Evolutionary conservation across 2,888 invertebrate genomes (phyloP).

Genomic region (Trichacis sp.): DNA sequence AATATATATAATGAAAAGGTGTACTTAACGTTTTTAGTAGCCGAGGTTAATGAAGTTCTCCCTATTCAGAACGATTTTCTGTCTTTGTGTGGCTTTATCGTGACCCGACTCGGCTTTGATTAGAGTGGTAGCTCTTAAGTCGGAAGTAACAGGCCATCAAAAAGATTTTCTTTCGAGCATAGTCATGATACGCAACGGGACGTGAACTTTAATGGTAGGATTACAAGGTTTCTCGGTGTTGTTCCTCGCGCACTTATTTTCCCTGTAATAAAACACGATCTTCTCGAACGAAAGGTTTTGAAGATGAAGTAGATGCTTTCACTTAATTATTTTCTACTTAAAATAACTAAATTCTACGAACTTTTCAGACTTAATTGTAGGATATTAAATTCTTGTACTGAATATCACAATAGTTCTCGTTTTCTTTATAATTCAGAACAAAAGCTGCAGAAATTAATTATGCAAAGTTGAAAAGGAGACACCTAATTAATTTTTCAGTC

Average conservation of each 20-base stretch:
- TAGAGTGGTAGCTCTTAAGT: constrained; percentile 25
- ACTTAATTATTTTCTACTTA: constrained; percentile 1
- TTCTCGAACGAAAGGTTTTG: constrained; percentile 47
- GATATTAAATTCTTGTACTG: too few relatives aligned
- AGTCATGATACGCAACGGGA: constrained; percentile 21
- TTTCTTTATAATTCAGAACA: too few relatives aligned
- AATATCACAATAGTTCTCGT: too few relatives aligned
- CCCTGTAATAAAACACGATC: constrained; percentile 61
- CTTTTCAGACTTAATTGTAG: too few relatives aligned
- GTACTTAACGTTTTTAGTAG: constrained; percentile 11
- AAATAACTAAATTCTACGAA: too few relatives aligned
- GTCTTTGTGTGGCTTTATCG: constrained; percentile 16
- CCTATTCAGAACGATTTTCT: constrained; percentile 13
- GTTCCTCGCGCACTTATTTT: constrained; percentile 48
- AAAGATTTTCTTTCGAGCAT: constrained; percentile 20
- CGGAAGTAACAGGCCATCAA: constrained; percentile 23
- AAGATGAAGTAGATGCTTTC: neutral
- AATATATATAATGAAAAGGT: too few relatives aligned
- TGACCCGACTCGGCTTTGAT: constrained; percentile 24
- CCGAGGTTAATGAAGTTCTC: constrained; percentile 9
- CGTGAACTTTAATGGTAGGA: constrained; percentile 20
- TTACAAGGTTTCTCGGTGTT: constrained; percentile 25
- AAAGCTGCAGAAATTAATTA: too few relatives aligned
- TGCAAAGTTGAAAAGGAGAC: too few relatives aligned
- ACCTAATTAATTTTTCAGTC: too few relatives aligned